phyloP scores from a whole-genome alignment of 1,140 invertebrate species.

The Papilio polyxenes region DNA sequence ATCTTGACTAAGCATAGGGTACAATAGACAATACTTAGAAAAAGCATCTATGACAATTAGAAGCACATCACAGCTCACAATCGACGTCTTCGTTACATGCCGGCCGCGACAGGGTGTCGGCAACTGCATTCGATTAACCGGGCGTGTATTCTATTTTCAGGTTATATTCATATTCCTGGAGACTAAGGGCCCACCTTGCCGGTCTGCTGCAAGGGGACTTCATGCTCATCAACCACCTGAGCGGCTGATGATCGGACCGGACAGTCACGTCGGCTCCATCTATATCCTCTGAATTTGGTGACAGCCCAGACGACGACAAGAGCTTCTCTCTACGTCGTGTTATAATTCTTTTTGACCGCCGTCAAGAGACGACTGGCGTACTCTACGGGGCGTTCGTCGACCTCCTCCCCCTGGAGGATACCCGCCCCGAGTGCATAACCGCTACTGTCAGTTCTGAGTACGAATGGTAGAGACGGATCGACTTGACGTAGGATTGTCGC shows the following conservation, averaged over 20 bases:
- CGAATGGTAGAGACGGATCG: neutral
- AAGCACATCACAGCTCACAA: constrained; percentile 39
- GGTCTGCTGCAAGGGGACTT: constrained; percentile 60
- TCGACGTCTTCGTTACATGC: neutral
- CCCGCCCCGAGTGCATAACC: too few relatives aligned
- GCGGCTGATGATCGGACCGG: constrained; percentile 73
- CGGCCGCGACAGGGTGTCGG: constrained; percentile 44
- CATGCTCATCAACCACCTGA: constrained; percentile 70
- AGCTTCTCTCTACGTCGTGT: neutral
- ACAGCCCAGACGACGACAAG: constrained; percentile 26
- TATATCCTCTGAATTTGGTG: constrained; percentile 62
- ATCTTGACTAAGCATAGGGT: too few relatives aligned
- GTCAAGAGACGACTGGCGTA: neutral
- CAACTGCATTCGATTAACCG: constrained; percentile 45
- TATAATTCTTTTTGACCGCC: neutral
- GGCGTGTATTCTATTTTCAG: constrained; percentile 45
- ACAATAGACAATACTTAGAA: too few relatives aligned
- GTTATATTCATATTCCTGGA: constrained; percentile 71
- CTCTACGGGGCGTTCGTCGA: neutral
- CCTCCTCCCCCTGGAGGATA: too few relatives aligned
- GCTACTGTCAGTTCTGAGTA: too few relatives aligned
- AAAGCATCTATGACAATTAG: too few relatives aligned
- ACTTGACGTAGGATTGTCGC: too few relatives aligned
- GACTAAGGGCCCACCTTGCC: constrained; percentile 66
- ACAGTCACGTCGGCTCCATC: constrained; percentile 66